Evolutionary conservation across 2,888 invertebrate species (phyloP).

Genomic region (Punctoribates punctum): DNA sequence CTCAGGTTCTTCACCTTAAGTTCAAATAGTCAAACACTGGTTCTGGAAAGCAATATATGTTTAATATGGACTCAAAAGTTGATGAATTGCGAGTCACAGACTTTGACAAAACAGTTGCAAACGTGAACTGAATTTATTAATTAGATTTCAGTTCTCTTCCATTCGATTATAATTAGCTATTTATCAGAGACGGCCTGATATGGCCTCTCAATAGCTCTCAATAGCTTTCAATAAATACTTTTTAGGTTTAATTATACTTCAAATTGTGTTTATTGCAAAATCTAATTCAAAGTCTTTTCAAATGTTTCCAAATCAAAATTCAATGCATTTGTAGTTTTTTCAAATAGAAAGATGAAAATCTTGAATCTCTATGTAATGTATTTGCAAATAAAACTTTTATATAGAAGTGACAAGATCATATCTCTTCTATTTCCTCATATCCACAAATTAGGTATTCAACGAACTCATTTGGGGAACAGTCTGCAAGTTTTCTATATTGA

Average conservation of each 20-base stretch:
- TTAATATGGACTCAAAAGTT: constrained; percentile 5
- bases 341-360: too few relatives aligned
- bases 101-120: constrained; percentile 18
- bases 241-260: not conserved
- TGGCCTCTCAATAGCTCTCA: not conserved
- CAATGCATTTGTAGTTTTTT: too few relatives aligned
- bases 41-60: not conserved
- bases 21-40: not conserved
- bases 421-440: too few relatives aligned
- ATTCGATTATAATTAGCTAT: not conserved
- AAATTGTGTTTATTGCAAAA: not conserved
- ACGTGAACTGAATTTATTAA: constrained; percentile 13
- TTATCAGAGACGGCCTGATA: not conserved
- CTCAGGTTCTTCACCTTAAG: constrained; percentile 1
- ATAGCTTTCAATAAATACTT: too few relatives aligned
- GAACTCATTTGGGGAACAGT: too few relatives aligned
- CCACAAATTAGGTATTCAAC: too few relatives aligned
- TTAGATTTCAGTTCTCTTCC: not conserved
- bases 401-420: too few relatives aligned
- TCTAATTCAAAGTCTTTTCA: too few relatives aligned
- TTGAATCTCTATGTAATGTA: too few relatives aligned
- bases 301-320: too few relatives aligned
- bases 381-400: too few relatives aligned
- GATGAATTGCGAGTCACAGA: constrained; percentile 1
- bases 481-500: too few relatives aligned